Evolutionary conservation across 2,888 invertebrate genomes (phyloP).

Genomic region (Branchellion lobata): DNA sequence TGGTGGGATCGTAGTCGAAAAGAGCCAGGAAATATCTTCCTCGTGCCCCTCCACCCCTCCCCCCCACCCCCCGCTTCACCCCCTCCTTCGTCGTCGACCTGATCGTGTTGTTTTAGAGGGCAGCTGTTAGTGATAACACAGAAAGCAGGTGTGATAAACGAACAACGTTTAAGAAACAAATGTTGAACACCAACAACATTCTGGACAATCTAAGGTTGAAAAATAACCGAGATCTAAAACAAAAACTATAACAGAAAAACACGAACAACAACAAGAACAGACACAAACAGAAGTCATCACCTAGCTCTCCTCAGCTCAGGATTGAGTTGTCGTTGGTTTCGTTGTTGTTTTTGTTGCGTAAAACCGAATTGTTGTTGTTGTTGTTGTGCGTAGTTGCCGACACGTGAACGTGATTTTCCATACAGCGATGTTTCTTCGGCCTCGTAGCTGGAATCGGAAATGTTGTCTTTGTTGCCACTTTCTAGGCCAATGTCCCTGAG

Average conservation of each 20-base stretch:
- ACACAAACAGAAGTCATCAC: neutral
- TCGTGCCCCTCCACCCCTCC: neutral
- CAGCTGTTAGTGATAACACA: too few species aligned
- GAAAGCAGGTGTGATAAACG: too few species aligned
- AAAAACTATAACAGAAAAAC: too few species aligned
- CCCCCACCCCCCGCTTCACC: neutral
- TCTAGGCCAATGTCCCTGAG: neutral
- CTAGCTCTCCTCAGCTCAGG: slow-evolving; percentile 1
- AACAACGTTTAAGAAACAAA: neutral
- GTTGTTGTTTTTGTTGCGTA: neutral
- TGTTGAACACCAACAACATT: neutral
- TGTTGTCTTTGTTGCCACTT: neutral
- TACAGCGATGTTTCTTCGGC: slow-evolving; percentile 16
- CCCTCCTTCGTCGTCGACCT: neutral
- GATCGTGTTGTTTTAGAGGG: neutral
- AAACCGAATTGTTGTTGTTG: slow-evolving; percentile 40
- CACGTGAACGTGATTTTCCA: too few species aligned
- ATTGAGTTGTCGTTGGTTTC: neutral
- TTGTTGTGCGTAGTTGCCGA: slow-evolving; percentile 20
- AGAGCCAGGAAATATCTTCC: slow-evolving; percentile 76
- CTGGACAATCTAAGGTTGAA: too few species aligned
- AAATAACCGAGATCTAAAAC: neutral
- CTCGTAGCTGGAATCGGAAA: slow-evolving; percentile 39
- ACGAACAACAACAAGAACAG: too few species aligned
- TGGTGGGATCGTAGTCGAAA: slow-evolving; percentile 94